A percentile compares a stretch with the other conserved stretches of the same genome.
Conservation (phyloP, 2,888 invertebrate species). For the Harpalus rubripes region DNA sequence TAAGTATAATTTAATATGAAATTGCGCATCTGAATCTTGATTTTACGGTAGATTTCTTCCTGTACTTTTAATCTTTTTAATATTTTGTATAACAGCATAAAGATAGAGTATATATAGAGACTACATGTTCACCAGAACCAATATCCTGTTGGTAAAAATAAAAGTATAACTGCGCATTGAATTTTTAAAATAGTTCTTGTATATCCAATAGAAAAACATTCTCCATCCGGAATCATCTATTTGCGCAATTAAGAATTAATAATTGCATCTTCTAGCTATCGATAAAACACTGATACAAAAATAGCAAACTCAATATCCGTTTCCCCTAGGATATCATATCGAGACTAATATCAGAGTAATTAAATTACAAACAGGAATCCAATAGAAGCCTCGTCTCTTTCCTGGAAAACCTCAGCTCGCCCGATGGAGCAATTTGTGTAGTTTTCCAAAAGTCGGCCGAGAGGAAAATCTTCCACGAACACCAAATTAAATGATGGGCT, state of each 20-base stretch:
- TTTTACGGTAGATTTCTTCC: too few relatives aligned
- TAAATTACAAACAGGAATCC: conserved; percentile 55
- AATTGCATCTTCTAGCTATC: conserved; percentile 17
- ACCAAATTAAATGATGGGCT: conserved; percentile 56
- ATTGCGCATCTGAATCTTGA: too few relatives aligned
- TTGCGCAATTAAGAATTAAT: conserved; percentile 22
- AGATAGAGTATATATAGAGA: too few relatives aligned
- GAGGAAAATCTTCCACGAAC: conserved; percentile 32
- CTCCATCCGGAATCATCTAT: neutral
- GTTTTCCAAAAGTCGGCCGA: conserved; percentile 39
- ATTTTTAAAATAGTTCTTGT: neutral
- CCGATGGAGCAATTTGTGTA: conserved; percentile 9
- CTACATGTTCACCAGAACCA: neutral
- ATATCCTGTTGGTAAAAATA: neutral
- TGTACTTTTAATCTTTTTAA: too few relatives aligned
- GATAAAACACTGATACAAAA: conserved; percentile 20
- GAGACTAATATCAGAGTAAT: conserved; percentile 59
- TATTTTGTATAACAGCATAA: too few relatives aligned
- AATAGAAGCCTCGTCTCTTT: conserved; percentile 33
- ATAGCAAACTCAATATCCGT: conserved; percentile 22
- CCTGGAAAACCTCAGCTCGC: conserved; percentile 34
- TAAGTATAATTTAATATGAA: too few relatives aligned
- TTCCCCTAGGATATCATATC: conserved; percentile 44
- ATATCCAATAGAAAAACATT: neutral
- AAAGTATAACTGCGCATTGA: neutral